Evolutionary conservation across 2,113 vertebrate species (phyloP).

Genomic region (Embiotoca jacksoni): DNA sequence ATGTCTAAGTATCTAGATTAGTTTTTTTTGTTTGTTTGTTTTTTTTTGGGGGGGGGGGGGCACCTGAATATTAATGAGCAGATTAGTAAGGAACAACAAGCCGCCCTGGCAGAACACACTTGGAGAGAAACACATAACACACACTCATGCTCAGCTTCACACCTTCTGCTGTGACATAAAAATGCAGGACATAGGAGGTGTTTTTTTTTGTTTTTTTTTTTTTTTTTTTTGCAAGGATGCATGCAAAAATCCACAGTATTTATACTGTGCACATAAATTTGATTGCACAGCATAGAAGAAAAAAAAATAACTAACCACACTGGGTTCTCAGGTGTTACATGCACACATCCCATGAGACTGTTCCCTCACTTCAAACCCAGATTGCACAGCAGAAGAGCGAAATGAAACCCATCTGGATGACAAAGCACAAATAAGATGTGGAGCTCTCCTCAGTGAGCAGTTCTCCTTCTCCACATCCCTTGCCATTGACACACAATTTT

Average conservation of each 20-base stretch:
- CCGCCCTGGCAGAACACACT: constrained; percentile 45
- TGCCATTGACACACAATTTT: constrained; percentile 53
- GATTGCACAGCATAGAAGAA: background rate
- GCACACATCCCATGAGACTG: constrained; percentile 31
- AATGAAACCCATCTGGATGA: constrained; percentile 75
- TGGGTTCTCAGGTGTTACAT: constrained; percentile 14
- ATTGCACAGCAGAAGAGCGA: constrained; percentile 50
- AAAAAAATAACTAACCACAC: background rate
- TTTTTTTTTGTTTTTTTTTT: background rate
- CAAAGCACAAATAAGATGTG: constrained; percentile 78
- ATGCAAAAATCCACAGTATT: background rate
- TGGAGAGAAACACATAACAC: constrained; percentile 20
- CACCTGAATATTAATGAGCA: constrained; percentile 67
- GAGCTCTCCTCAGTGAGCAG: constrained; percentile 48
- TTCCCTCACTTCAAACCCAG: constrained; percentile 33
- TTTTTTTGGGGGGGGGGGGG: background rate
- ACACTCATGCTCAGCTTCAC: constrained; percentile 47
- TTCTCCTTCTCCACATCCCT: constrained; percentile 19
- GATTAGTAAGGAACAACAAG: constrained; percentile 57
- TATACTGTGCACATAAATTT: too few species aligned
- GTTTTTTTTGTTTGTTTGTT: constrained; percentile 57
- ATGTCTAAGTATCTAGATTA: constrained; percentile 58
- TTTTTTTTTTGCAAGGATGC: background rate
- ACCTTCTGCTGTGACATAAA: constrained; percentile 50
- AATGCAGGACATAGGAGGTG: background rate